phyloP scores from a whole-genome alignment of 2,888 invertebrate genomes.

The Acleris emargana region DNA sequence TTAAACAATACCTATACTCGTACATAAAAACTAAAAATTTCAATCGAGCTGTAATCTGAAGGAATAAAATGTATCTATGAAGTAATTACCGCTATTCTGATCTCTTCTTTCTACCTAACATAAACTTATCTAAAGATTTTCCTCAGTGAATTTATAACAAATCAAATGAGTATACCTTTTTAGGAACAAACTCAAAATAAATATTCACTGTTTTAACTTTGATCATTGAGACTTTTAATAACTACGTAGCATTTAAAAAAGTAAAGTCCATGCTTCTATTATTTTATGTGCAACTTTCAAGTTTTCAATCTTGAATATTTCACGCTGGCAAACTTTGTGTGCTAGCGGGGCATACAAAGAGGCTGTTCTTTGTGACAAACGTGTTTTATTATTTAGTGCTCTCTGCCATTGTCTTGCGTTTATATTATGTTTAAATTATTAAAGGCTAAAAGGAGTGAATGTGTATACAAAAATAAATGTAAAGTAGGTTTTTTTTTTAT shows the following conservation, averaged over 20 bases:
- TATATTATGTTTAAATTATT: constrained; percentile 6
- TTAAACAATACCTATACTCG: too few relatives aligned
- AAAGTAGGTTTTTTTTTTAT: neutral
- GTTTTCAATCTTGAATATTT: constrained; percentile 2
- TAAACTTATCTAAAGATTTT: too few relatives aligned
- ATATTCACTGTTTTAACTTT: too few relatives aligned
- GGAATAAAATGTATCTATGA: too few relatives aligned
- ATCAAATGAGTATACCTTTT: too few relatives aligned
- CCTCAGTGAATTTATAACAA: too few relatives aligned
- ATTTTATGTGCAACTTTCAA: neutral
- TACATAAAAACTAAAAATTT: too few relatives aligned
- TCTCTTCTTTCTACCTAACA: too few relatives aligned
- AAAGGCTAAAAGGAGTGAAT: constrained; percentile 1
- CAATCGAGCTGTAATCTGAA: too few relatives aligned
- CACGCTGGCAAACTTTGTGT: neutral
- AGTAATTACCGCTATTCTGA: too few relatives aligned
- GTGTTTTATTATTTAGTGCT: constrained; percentile 22
- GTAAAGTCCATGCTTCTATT: neutral
- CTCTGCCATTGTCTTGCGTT: neutral
- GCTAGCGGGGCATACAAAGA: constrained; percentile 34
- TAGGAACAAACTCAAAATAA: too few relatives aligned
- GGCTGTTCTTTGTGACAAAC: constrained; percentile 39
- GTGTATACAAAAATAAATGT: neutral
- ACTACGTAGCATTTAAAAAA: neutral
- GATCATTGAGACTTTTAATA: too few relatives aligned